Conservation (phyloP, 2,888 invertebrate genomes). For the Chymomyza caudatula region DNA sequence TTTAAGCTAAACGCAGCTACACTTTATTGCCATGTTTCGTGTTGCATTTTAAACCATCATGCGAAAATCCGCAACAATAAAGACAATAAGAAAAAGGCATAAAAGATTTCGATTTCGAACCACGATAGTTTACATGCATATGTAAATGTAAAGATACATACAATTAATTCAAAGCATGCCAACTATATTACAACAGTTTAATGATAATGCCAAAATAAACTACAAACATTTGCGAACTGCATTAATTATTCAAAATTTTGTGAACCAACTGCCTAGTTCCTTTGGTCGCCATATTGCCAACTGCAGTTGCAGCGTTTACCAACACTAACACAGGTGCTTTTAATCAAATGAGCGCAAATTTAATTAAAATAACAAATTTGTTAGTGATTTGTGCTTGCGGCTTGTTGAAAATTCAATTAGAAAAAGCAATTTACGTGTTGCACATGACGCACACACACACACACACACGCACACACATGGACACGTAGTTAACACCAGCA, state of each 20-base stretch:
- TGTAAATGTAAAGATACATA: too few relatives aligned
- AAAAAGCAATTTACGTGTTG: slow-evolving; percentile 63
- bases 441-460: background rate
- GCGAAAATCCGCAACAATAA: slow-evolving; percentile 56
- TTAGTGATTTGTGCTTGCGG: slow-evolving; percentile 36
- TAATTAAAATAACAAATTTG: background rate
- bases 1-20: slow-evolving; percentile 70
- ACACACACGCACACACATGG: slow-evolving; percentile 4
- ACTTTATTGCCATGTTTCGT: slow-evolving; percentile 72
- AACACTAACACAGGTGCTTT: background rate
- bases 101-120: too few relatives aligned
- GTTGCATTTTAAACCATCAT: slow-evolving; percentile 70
- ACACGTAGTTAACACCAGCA: background rate
- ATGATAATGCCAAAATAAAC: too few relatives aligned
- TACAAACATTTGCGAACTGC: background rate
- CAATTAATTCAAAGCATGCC: too few relatives aligned
- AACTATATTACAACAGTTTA: too few relatives aligned
- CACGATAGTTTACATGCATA: too few relatives aligned
- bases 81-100: too few relatives aligned
- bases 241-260: too few relatives aligned
- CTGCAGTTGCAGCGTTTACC: background rate
- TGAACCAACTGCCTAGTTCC: too few relatives aligned
- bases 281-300: background rate
- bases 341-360: background rate
- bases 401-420: slow-evolving; percentile 68